A percentile compares a stretch with the other conserved stretches of the same genome.
phyloP scores from a whole-genome alignment of 2,888 invertebrate species.

The Osedax fenrisi region DNA sequence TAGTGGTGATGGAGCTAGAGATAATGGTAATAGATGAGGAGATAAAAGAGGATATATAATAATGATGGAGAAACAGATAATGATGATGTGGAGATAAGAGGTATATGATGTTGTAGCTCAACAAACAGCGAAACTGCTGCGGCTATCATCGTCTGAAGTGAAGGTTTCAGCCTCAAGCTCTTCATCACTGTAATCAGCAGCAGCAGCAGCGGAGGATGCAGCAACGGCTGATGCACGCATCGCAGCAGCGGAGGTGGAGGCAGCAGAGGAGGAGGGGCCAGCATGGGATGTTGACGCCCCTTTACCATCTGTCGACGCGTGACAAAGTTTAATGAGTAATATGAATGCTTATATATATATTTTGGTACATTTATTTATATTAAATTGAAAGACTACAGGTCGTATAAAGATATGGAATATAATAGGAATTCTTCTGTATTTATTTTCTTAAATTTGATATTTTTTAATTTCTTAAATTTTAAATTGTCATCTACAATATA shows the following conservation, averaged over 20 bases:
- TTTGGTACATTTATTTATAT: background rate
- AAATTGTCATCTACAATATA: too few species aligned
- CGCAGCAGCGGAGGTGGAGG: too few species aligned
- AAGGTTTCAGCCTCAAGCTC: background rate
- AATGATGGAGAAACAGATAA: too few species aligned
- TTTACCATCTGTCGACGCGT: background rate
- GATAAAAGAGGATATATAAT: too few species aligned
- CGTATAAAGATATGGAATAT: background rate
- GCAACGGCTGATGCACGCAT: background rate
- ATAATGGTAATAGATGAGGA: too few species aligned
- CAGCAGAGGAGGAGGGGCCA: background rate
- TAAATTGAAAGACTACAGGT: too few species aligned
- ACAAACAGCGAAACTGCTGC: background rate
- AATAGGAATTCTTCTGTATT: too few species aligned
- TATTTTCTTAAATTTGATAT: too few species aligned
- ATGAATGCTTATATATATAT: background rate
- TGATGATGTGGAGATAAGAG: too few species aligned
- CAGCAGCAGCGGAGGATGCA: background rate
- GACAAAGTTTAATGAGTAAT: background rate
- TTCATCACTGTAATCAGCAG: background rate
- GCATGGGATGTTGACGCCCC: background rate
- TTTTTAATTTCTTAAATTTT: too few species aligned
- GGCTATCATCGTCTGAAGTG: background rate
- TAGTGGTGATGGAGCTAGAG: too few species aligned
- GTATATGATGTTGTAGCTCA: too few species aligned